Evolutionary conservation across 2,888 invertebrate genomes (phyloP).

Genomic region (Mesorhabditis sp.): DNA sequence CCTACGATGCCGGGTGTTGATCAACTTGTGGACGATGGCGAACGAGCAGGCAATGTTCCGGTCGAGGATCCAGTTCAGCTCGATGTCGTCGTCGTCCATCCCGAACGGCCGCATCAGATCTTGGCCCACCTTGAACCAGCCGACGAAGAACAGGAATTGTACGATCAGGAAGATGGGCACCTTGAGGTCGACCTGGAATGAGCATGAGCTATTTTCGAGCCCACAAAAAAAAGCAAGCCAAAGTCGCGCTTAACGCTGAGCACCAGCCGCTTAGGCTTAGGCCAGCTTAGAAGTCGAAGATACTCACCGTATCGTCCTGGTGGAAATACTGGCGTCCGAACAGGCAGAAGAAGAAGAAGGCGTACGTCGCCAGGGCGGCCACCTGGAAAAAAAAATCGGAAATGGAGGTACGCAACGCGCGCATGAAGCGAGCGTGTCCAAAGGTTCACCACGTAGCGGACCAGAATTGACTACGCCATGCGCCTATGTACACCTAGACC

Average conservation of each 20-base stretch:
- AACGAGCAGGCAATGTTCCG: constrained; percentile 37
- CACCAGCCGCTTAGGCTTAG: no score
- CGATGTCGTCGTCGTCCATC: constrained; percentile 42
- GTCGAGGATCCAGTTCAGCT: constrained; percentile 40
- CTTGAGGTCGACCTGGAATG: constrained; percentile 24
- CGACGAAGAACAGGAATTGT: constrained; percentile 44
- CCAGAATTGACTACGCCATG: no score
- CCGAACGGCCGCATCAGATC: constrained; percentile 44
- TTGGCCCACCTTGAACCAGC: constrained; percentile 30
- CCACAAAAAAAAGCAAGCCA: background rate
- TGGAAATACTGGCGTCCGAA: constrained; percentile 57
- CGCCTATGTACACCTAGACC: no score
- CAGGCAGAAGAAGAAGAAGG: constrained; percentile 59
- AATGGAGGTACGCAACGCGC: background rate
- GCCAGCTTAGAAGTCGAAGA: no score
- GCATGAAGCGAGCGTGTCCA: no score
- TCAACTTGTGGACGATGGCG: constrained; percentile 33
- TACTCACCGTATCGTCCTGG: background rate
- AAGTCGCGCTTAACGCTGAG: no score
- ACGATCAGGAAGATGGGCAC: constrained; percentile 41
- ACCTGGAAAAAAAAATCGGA: constrained; percentile 32
- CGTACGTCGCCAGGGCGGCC: constrained; percentile 59
- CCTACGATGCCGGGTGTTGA: constrained; percentile 25
- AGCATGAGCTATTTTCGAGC: background rate
- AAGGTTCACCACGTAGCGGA: no score